Evolutionary conservation across 2,888 invertebrate genomes (phyloP).

Genomic region (Ormyrus thymus): DNA sequence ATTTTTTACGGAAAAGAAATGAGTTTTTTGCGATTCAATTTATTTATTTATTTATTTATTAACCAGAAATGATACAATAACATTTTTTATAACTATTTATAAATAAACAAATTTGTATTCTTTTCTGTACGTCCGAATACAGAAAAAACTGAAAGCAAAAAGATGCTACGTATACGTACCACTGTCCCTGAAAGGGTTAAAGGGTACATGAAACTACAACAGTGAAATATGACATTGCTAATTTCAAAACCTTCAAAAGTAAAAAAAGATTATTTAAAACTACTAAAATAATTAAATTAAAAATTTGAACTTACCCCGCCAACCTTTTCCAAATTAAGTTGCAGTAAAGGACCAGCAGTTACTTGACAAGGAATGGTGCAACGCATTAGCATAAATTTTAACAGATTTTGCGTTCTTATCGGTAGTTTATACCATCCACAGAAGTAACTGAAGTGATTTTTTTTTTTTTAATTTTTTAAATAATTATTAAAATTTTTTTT

Average conservation of each 20-base stretch:
- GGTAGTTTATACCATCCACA: conserved; percentile 31
- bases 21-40: no score
- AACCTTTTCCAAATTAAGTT: conserved; percentile 13
- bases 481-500: neutral
- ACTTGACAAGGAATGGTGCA: conserved; percentile 20
- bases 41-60: no score
- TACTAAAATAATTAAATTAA: neutral
- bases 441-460: conserved; percentile 16
- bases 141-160: neutral
- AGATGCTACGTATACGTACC: neutral
- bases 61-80: no score
- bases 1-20: neutral
- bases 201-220: conserved; percentile 13
- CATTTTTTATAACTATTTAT: conserved; percentile 2
- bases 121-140: neutral
- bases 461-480: neutral
- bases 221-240: conserved; percentile 31
- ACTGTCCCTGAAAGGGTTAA: no score
- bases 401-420: neutral
- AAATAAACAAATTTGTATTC: neutral
- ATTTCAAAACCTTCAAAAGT: conserved; percentile 37
- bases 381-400: conserved; percentile 45
- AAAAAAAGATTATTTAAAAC: neutral
- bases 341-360: conserved; percentile 33
- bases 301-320: conserved; percentile 15